Conservation (phyloP, 1,140 invertebrate genomes). For the Drosophila sproati region DNA sequence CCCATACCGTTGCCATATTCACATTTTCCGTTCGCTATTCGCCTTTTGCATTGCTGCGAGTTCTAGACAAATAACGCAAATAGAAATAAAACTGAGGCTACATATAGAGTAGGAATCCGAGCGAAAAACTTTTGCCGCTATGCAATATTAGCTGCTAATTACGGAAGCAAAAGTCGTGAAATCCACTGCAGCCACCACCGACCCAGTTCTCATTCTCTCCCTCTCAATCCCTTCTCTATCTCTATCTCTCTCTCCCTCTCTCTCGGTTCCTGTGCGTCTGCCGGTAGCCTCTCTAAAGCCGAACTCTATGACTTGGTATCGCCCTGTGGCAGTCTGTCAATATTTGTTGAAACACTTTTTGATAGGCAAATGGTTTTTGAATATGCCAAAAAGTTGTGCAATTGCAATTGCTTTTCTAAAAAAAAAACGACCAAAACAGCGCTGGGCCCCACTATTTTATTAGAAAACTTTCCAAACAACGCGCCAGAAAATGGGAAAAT, state of each 20-base stretch:
- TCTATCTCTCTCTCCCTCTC: neutral
- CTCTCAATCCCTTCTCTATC: neutral
- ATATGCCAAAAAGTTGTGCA: constrained; percentile 74
- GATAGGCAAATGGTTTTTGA: constrained; percentile 80
- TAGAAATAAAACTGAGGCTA: constrained; percentile 71
- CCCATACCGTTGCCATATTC: neutral
- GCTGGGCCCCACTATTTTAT: constrained; percentile 72
- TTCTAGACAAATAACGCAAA: constrained; percentile 76
- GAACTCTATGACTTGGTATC: constrained; percentile 25
- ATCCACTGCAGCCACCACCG: constrained; percentile 4
- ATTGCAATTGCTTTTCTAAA: constrained; percentile 64
- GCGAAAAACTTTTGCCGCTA: constrained; percentile 62
- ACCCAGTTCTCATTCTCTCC: constrained; percentile 20
- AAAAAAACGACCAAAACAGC: constrained; percentile 19
- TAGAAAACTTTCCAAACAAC: constrained; percentile 68
- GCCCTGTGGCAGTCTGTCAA: constrained; percentile 67
- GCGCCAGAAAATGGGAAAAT: constrained; percentile 3
- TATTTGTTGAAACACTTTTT: constrained; percentile 82
- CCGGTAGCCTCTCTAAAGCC: neutral
- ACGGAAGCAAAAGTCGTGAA: constrained; percentile 51
- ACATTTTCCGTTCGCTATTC: constrained; percentile 5
- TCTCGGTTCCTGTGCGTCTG: neutral
- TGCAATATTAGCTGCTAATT: constrained; percentile 82
- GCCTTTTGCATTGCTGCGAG: constrained; percentile 33
- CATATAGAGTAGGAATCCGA: constrained; percentile 19